Base-by-base conservation (phyloP, 2,113 vertebrate genomes). In the Lagenorhynchus albirostris region DNA sequence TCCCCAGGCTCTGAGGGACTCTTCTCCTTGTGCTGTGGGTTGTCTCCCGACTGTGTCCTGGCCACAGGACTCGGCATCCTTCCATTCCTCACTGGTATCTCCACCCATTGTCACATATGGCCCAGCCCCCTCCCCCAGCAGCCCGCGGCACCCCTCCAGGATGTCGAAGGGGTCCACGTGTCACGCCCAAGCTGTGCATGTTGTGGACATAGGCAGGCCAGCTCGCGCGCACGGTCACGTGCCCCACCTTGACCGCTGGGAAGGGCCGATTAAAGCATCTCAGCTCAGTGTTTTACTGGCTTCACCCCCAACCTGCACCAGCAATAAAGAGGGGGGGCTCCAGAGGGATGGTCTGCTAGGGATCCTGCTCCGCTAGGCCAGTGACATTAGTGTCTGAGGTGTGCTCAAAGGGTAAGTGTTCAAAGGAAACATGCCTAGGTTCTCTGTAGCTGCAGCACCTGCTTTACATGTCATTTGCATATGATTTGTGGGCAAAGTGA, bases 401-500 rank as follows among this genome's bases (percentile, higher is more conserved):
- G 25, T 53, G 84, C 89, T 95, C 53, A 93, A 36, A 89, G 31
- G 62, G n/a, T 63, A 74, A 70, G 55, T 33, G 25, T 60, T 60
- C 41, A 44, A 83, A 47, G 71, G 70, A 7, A 76, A 63, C 79
- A 21, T 6, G 10, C 36, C 12, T 62, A 50, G 29, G 13, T 17
- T 3, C 38, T 91, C 13, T 6, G 50, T 9, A 67, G n/a, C 41
- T 2, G 25, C 50, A 60, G 36, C 17, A 29, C 21, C 31, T 62
- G 53, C 70, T 96, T 60, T 44, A 73, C 58, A 20, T 63, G 44
- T 3, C 17, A 31, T 86, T 95, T 89, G 62, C 67, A 70, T 62
- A 44, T 8, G 55, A 44, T 80, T n/a, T 41, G 31, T 50, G 79
- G 63, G 77, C 76, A 63, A 87, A 74, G 70, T 1, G 65, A 91